Evolutionary conservation across 2,113 vertebrate genomes (phyloP), one percentile per base, ranked within the genome.

Genomic region (Anoplopoma fimbria): DNA sequence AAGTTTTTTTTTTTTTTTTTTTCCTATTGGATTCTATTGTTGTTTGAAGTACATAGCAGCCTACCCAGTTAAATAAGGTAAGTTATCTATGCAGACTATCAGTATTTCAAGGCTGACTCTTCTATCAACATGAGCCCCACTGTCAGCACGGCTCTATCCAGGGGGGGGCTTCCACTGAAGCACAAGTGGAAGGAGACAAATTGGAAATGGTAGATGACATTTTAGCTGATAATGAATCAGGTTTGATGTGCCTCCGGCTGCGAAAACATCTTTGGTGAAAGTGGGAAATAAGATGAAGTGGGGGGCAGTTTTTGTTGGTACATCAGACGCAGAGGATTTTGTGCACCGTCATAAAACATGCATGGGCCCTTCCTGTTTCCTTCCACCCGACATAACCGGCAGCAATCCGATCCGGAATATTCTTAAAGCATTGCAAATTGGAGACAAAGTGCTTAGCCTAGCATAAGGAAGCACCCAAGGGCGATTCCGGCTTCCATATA

Each of bases 361-460:
- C 80, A 78, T 77, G 53, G 75, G 69, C 62, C 38, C 65, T 86
- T 91, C 51, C 69, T 74, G 79, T 75, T 91, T 87, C 79, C 77
- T 38, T 71, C 31, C 77, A 55, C 51, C 73, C 70, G 75, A 72
- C 64, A 58, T 68, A 55, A 84, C 78, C 61, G 13, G 84, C 84
- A 65, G 82, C 79, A 10, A 68, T 68, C n/a, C 71, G 57, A 88
- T 84, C 69, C 13, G 69, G 57, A 81, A 70, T 84, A 69, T 88
- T 90, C 74, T 81, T 75, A 85, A 83, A 86, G 83, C 72, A 1
- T 61, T 27, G 69, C 89, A 75, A 90, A 88, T 92, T 15, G 27
- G 69, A 87, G 77, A 88, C 88, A 87, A 86, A 91, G 84, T 88
- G 87, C 89, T 82, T 82, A 82, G 84, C 45, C 61, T 57, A 47